Base-by-base conservation (phyloP, 1,140 invertebrate species). In the Diplogasteroides magnus region DNA sequence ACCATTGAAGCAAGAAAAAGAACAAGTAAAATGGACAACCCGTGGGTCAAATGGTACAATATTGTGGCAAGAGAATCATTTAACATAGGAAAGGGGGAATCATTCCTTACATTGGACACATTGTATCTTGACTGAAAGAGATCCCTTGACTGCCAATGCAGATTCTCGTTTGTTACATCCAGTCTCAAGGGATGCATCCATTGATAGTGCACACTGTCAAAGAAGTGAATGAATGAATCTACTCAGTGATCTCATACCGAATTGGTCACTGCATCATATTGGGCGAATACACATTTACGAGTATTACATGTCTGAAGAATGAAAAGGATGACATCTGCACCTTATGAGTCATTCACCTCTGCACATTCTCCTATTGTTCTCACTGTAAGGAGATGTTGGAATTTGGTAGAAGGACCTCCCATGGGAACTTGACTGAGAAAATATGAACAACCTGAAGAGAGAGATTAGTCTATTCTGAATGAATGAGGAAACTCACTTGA, bases 361-460 rank as follows among this genome's bases (percentile, higher is more conserved):
- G 80, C 80, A 66, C 80, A 82, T 61, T 83, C 69, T 31, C 67
- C 68, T n/a, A 83, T 71, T n/a, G 72, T 76, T 23, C 65, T 23
- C 15, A 74, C 76, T 23, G 60, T 64, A 25, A 61, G 69, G 25
- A 67, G 62, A 25, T 69, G 56, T 27, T 82, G 77, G 62, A 77
- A 80, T 37, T 68, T 68, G 14, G 68, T 61, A 25, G 80, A 61
- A 25, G 63, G 60, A 25, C 62, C 31, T 19, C 59, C 62, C 15
- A 79, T 73, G 26, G 71, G 76, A 13, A 71, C 62, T 27, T 72
- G 48, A 31, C 66, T 69, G 29, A 82, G 68, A 59, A 69, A 72
- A 73, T 82, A 82, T 56, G 80, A 75, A 60, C 80, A 82, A 15
- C 76, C 79, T 81, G 68, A 76, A 80, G 67, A 14, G n/a, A 23